phyloP scores from a whole-genome alignment of 2,888 invertebrate genomes.

The Drosophila mayaguana region DNA sequence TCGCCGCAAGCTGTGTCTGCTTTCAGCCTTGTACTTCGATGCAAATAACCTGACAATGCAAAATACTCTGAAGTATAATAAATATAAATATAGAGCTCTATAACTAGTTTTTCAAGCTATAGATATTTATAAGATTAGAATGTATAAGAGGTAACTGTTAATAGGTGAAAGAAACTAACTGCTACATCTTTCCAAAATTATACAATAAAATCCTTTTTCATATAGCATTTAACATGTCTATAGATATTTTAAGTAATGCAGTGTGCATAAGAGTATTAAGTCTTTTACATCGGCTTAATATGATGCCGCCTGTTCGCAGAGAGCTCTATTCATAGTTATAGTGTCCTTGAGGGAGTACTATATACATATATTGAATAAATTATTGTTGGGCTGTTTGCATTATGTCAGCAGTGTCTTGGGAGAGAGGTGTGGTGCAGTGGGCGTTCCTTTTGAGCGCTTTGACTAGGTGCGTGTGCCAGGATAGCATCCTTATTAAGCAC shows the following conservation, averaged over 20 bases:
- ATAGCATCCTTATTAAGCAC: conserved; percentile 32
- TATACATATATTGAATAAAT: conserved; percentile 44
- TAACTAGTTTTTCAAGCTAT: background rate
- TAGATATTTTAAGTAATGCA: background rate
- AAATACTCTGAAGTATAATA: background rate
- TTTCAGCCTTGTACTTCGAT: background rate
- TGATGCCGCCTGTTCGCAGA: background rate
- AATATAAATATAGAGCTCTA: background rate
- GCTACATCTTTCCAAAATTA: background rate
- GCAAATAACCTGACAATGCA: background rate
- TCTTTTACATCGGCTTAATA: background rate
- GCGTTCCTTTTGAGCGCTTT: background rate
- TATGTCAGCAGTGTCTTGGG: background rate
- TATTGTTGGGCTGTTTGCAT: conserved; percentile 19
- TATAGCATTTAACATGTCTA: background rate
- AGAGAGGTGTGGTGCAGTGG: background rate
- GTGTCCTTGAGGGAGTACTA: conserved; percentile 3
- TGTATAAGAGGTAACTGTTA: too few species aligned
- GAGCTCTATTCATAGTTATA: conserved; percentile 15
- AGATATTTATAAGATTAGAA: too few species aligned
- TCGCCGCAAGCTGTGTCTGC: background rate
- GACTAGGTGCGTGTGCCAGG: conserved; percentile 3
- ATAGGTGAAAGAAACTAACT: too few species aligned
- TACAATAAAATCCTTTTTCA: background rate
- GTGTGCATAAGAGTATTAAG: background rate